Percentiles rank a stretch among this genome's conserved stretches.
phyloP scores from a whole-genome alignment of 2,113 vertebrate genomes.

The human region DNA sequence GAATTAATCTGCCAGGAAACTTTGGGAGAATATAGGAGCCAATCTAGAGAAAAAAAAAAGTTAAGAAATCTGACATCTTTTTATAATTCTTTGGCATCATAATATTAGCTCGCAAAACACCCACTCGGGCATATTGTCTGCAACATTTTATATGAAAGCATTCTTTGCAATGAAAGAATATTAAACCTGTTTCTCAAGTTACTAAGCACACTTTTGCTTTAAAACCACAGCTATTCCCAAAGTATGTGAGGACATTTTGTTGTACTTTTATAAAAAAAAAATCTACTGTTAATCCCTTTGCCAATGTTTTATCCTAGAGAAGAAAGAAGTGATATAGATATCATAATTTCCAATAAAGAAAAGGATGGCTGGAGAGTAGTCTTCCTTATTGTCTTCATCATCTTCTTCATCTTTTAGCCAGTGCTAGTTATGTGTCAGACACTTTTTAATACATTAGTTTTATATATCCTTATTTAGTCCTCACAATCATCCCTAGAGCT shows the following conservation, averaged over 20 bases:
- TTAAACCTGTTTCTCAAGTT: conserved; percentile 63
- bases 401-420: neutral
- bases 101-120: conserved; percentile 4
- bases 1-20: conserved; percentile 23
- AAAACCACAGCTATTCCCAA: conserved; percentile 4
- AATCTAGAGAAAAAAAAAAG: conserved; percentile 8
- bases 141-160: conserved; percentile 1
- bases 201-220: neutral
- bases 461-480: neutral
- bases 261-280: neutral
- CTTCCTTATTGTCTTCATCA: neutral
- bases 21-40: neutral
- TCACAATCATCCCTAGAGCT: neutral
- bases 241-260: neutral
- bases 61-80: conserved; percentile 23
- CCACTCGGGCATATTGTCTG: neutral
- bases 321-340: neutral
- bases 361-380: neutral
- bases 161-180: conserved; percentile 49
- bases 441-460: neutral
- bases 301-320: neutral
- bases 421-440: neutral
- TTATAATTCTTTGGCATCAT: conserved; percentile 9
- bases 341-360: neutral
- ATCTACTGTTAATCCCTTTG: neutral